Evolutionary conservation across 2,888 invertebrate genomes (phyloP), one percentile per base, ranked within the genome.

Genomic region (Sinhomidia bicolor): DNA sequence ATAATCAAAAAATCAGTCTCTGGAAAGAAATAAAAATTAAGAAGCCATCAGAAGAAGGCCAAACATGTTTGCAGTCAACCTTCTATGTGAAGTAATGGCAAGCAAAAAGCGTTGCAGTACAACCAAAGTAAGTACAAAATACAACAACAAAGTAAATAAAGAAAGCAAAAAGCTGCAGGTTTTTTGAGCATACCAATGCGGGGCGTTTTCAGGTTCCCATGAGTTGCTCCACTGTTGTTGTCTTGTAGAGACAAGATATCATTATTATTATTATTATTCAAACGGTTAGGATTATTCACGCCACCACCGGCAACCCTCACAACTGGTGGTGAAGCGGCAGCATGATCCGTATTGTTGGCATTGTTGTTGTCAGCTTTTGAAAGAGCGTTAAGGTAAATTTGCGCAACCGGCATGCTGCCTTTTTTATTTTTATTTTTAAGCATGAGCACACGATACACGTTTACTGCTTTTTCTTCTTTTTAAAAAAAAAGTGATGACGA

Each of bases 181-280:
- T n/a, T n/a, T 26, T 47, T 12, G 4, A 60, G 84, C 88, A 88
- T 88, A 88, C 88, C 88, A 83, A 57, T 57, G 14, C 20, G 32
- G 79, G 88, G 88, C 88, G 84, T 79, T 88, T 79, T 83, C 83
- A 71, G 36, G 68, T 84, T 88, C 84, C 88, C 88, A 84, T 76
- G 47, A 84, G 17, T 32, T 41, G 10, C 14, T 51, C 68, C 26
- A 60, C 84, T 88, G n/a, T 32, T 41, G 57, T 47, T 32, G 14
- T 36, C n/a, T 60, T 68, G 51, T 62, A 26, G 32, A 62, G 83
- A 32, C 17, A 5, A 76, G 60, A 62, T 17, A 51, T 41, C 29
- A 85, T 76, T 60, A 29, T 82, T 83, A 85, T 76, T 60, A 29
- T 82, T 83, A 76, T 60, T 88, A 65, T 68, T 88, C 12, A 65